phyloP scores from a whole-genome alignment of 2,888 invertebrate species.

The Brachypalpus laphriformis region DNA sequence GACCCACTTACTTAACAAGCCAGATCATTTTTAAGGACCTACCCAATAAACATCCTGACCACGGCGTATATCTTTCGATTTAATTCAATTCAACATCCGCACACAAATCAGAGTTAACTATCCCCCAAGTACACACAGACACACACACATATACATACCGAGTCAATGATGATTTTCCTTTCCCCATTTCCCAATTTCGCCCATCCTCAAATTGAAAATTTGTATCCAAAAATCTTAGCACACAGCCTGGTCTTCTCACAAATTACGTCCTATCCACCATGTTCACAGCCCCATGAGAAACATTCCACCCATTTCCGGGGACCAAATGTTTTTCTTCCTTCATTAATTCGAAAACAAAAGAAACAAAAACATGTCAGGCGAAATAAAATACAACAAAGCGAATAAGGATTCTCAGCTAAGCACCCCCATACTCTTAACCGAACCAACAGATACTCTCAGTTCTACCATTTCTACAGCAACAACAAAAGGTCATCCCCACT shows the following conservation, averaged over 20 bases:
- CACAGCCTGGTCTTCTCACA: neutral
- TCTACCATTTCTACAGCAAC: neutral
- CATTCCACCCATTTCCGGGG: constrained; percentile 58
- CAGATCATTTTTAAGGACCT: constrained; percentile 6
- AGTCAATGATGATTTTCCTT: constrained; percentile 45
- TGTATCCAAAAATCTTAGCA: constrained; percentile 18
- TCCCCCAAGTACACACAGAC: neutral
- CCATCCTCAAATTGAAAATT: constrained; percentile 13
- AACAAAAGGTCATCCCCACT: constrained; percentile 65
- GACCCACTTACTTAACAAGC: constrained; percentile 17
- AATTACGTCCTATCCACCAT: constrained; percentile 10
- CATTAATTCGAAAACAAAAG: constrained; percentile 65
- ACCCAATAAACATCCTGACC: constrained; percentile 25
- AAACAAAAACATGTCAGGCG: constrained; percentile 46
- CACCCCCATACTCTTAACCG: neutral
- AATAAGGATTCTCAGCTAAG: constrained; percentile 6
- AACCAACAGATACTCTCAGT: neutral
- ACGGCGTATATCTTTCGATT: constrained; percentile 9
- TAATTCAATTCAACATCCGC: constrained; percentile 32
- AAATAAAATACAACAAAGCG: constrained; percentile 36
- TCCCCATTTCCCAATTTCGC: constrained; percentile 26
- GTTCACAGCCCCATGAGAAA: constrained; percentile 47
- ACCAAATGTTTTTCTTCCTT: constrained; percentile 56
- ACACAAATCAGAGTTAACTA: constrained; percentile 49
- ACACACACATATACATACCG: neutral